Percentiles rank a stretch among this genome's conserved stretches.
Evolutionary conservation across 2,888 invertebrate genomes (phyloP).

Genomic region (Sipha maydis): DNA sequence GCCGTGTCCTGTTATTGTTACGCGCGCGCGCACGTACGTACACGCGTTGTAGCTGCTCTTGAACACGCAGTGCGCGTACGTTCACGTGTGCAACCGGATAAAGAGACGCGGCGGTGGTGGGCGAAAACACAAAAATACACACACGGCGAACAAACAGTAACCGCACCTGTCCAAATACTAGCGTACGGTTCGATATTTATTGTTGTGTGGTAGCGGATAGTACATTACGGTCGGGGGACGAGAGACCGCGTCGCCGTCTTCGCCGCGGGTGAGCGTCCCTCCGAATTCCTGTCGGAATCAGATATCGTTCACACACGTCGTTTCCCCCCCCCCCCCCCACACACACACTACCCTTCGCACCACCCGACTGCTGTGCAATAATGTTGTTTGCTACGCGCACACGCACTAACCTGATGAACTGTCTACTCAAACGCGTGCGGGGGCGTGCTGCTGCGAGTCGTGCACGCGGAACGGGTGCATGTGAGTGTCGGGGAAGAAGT

Average conservation of each 20-base stretch:
- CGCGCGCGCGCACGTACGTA: neutral
- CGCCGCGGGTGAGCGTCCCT: too few relatives aligned
- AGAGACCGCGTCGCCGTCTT: too few relatives aligned
- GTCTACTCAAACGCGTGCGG: too few relatives aligned
- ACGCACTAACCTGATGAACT: too few relatives aligned
- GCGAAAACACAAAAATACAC: neutral
- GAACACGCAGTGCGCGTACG: neutral
- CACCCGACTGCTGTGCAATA: too few relatives aligned
- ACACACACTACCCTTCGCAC: too few relatives aligned
- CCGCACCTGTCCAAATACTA: conserved; percentile 51
- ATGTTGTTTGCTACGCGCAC: too few relatives aligned
- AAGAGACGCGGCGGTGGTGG: neutral
- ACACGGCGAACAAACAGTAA: neutral
- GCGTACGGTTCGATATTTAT: neutral
- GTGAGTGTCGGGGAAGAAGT: too few relatives aligned
- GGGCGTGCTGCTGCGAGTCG: too few relatives aligned
- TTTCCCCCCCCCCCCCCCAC: neutral
- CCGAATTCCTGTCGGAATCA: neutral
- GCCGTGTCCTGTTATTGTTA: conserved; percentile 29
- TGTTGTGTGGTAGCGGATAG: neutral
- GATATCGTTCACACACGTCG: neutral
- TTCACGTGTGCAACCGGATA: neutral
- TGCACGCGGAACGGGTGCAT: too few relatives aligned
- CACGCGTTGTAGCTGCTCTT: too few relatives aligned
- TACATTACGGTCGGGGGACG: too few relatives aligned